These are phyloP conservation scores for Andrena bucephala DNA, from an alignment of 2,888 invertebrate species.

Conservation along the genomic window DNA sequence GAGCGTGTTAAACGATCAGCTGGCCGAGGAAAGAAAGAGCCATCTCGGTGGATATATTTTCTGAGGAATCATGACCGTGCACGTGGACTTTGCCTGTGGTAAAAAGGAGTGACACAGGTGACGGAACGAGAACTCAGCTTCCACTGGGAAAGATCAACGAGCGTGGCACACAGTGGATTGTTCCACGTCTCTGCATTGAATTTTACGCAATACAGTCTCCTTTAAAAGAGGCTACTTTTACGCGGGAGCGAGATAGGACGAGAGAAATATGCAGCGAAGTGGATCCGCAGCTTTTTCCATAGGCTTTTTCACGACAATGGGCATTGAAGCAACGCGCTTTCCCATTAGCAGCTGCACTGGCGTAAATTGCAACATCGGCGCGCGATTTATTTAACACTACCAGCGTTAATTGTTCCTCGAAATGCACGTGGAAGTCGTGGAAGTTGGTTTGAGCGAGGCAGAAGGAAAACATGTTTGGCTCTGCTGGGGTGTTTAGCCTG, in stretches of 20 bases:
- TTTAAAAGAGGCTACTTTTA: background rate
- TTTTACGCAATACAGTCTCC: slow-evolving; percentile 1
- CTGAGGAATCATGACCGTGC: background rate
- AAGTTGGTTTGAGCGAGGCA: background rate
- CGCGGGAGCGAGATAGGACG: no score
- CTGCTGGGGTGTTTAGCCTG: no score
- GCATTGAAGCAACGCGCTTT: background rate
- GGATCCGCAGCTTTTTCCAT: background rate
- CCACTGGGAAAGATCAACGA: slow-evolving; percentile 12
- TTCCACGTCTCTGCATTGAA: background rate
- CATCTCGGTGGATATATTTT: background rate
- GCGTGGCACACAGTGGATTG: background rate
- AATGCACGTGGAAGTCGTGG: background rate
- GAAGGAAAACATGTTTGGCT: no score
- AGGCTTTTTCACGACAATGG: background rate
- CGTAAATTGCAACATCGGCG: background rate
- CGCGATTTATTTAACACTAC: no score
- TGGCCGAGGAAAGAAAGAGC: background rate
- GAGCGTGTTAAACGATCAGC: background rate
- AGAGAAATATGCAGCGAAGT: background rate
- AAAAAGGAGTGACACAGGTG: background rate
- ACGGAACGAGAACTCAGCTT: background rate
- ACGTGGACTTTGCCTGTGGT: background rate
- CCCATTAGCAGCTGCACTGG: background rate
- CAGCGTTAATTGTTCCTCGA: background rate